These are phyloP conservation scores for Papilio polyxenes DNA, from an alignment of 1,140 invertebrate species.

Conservation along the genomic window DNA sequence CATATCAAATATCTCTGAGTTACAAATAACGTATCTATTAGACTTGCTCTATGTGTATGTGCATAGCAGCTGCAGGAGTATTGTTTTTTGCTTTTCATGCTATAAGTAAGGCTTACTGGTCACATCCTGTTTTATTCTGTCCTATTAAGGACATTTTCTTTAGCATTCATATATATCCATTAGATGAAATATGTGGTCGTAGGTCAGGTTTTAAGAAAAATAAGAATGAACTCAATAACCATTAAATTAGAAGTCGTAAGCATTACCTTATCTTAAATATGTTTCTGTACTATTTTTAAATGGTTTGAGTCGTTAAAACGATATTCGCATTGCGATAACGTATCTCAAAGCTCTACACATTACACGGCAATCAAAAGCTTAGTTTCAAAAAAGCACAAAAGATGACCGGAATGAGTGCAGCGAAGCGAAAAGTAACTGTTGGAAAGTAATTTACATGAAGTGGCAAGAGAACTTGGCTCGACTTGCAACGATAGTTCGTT, in stretches of 20 bases:
- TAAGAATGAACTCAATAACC: background rate
- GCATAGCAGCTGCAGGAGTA: background rate
- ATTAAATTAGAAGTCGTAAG: conserved; percentile 16
- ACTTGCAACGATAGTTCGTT: conserved; percentile 57
- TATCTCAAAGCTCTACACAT: conserved; percentile 46
- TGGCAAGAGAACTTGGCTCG: conserved; percentile 55
- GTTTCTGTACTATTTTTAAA: background rate
- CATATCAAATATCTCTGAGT: background rate
- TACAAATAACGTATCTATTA: background rate
- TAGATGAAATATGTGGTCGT: background rate
- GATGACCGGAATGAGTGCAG: conserved; percentile 71
- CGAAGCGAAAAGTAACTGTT: conserved; percentile 75
- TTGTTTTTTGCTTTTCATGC: too few relatives aligned
- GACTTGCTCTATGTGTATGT: background rate
- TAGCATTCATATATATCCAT: background rate
- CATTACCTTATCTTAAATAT: conserved; percentile 29
- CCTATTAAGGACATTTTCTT: background rate
- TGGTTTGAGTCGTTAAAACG: conserved; percentile 29
- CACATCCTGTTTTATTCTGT: too few relatives aligned
- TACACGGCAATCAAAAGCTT: conserved; percentile 56
- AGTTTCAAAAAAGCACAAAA: conserved; percentile 53
- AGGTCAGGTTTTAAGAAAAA: background rate
- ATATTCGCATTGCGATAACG: conserved; percentile 35
- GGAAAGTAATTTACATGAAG: conserved; percentile 63
- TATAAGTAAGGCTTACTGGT: too few relatives aligned